Conservation (phyloP, 2,888 invertebrate genomes). For the Metellina segmentata region DNA sequence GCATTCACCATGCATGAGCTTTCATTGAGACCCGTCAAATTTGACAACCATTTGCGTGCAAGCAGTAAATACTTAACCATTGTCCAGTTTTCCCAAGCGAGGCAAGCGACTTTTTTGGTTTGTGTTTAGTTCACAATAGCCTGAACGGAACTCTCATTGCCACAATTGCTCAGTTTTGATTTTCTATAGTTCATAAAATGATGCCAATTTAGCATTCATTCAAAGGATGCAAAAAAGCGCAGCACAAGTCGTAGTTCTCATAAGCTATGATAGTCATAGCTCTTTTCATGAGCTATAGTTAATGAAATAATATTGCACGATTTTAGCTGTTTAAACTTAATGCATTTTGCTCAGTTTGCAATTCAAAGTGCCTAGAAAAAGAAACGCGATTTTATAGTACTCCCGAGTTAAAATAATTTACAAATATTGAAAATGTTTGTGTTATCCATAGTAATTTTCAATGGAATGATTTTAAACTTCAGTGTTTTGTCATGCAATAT, state of each 20-base stretch:
- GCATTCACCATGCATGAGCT: neutral
- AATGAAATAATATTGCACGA: too few relatives aligned
- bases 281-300: too few relatives aligned
- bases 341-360: too few relatives aligned
- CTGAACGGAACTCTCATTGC: neutral
- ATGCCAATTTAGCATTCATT: neutral
- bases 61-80: constrained; percentile 16
- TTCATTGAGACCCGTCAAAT: constrained; percentile 24
- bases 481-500: too few relatives aligned
- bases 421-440: too few relatives aligned
- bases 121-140: neutral
- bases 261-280: neutral
- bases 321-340: too few relatives aligned
- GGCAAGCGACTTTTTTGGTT: neutral
- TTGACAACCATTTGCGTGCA: constrained; percentile 48
- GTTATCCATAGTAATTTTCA: too few relatives aligned
- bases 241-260: neutral
- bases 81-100: constrained; percentile 39
- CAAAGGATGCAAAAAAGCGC: neutral
- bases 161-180: neutral
- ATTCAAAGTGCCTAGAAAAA: too few relatives aligned
- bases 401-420: too few relatives aligned
- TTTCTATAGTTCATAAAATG: neutral
- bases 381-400: too few relatives aligned
- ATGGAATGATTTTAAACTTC: too few relatives aligned